A percentile compares a stretch with the other conserved stretches of the same genome.
Evolutionary conservation across 2,113 vertebrate genomes (phyloP).

Genomic region (Stomatorhinus ivindoensis): DNA sequence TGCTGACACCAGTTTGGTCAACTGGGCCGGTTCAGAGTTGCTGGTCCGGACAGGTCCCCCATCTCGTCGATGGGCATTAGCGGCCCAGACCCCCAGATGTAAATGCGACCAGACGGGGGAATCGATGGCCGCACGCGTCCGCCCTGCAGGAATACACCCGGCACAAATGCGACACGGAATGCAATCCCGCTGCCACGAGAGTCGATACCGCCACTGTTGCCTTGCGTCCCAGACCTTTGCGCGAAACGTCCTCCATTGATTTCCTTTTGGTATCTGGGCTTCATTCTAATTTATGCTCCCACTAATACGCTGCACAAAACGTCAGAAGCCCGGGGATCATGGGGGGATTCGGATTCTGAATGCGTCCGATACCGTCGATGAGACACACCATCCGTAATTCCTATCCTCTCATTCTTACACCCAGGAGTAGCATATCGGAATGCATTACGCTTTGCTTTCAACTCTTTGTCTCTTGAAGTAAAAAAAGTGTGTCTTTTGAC

Average conservation of each 20-base stretch:
- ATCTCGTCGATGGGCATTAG: not conserved
- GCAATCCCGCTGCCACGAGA: not conserved
- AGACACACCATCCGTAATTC: not conserved
- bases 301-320: not conserved
- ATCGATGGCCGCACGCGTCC: not conserved
- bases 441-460: not conserved
- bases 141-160: not conserved
- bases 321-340: not conserved
- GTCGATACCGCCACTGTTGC: not conserved
- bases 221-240: slow-evolving; percentile 1
- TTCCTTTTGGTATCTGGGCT: not conserved
- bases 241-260: slow-evolving; percentile 7
- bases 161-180: not conserved
- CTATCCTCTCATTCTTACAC: not conserved
- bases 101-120: not conserved
- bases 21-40: not conserved
- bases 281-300: not conserved
- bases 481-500: too few relatives aligned
- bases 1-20: not conserved
- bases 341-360: not conserved
- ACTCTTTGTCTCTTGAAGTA: not conserved
- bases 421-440: not conserved
- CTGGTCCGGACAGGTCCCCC: not conserved
- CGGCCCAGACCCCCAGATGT: not conserved
- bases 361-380: not conserved